A percentile compares a stretch with the other conserved stretches of the same genome.
These are phyloP conservation scores for Synanthedon andrenaeformis DNA, from an alignment of 2,888 invertebrate species.

Conservation along the genomic window DNA sequence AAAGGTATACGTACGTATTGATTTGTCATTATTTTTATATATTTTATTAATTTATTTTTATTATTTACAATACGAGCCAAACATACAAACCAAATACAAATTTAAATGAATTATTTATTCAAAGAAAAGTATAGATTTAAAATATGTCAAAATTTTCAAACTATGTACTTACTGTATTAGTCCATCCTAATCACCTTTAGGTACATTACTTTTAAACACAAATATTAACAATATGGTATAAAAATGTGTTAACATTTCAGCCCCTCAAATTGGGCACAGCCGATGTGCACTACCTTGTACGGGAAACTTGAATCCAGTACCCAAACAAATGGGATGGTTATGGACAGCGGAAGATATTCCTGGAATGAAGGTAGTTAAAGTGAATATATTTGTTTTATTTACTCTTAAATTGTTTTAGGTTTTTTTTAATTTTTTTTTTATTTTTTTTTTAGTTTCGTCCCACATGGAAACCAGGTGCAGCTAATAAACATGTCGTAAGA, in stretches of 20 bases:
- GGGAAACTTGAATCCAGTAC: constrained; percentile 39
- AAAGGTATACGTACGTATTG: constrained; percentile 64
- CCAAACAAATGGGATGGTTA: constrained; percentile 63
- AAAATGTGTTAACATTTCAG: constrained; percentile 20
- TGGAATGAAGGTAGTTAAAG: constrained; percentile 44
- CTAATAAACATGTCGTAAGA: constrained; percentile 46
- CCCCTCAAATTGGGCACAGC: constrained; percentile 57
- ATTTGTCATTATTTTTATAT: constrained; percentile 6
- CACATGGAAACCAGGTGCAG: constrained; percentile 56
- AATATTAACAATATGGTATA: no score
- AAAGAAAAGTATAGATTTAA: no score
- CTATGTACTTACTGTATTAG: no score
- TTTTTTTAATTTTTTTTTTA: constrained; percentile 15
- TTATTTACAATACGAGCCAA: neutral
- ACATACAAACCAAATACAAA: no score
- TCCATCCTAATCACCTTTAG: no score
- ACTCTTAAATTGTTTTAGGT: neutral
- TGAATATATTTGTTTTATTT: constrained; percentile 1
- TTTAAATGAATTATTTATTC: no score
- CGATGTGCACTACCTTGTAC: constrained; percentile 42
- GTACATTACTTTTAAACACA: no score
- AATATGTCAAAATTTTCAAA: no score
- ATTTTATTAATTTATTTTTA: constrained; percentile 6
- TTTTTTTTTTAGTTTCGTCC: constrained; percentile 52
- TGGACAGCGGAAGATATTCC: constrained; percentile 55